Evolutionary conservation across 2,888 invertebrate species (phyloP).

Genomic region (Caenorhabditis zanzibari): DNA sequence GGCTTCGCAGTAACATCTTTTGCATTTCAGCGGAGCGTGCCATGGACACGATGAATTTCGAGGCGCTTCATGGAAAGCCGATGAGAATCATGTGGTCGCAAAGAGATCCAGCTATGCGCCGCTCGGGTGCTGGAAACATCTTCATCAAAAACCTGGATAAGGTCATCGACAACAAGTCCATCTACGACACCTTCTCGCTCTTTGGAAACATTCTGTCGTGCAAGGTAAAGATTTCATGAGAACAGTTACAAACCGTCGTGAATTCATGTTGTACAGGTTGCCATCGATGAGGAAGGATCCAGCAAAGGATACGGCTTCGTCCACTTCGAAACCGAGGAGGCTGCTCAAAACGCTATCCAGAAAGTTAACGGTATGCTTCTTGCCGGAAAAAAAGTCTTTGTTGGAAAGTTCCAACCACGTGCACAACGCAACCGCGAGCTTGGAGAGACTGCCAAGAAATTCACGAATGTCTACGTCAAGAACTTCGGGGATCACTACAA

Average conservation of each 20-base stretch:
- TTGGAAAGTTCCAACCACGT: constrained; percentile 98
- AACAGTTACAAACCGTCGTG: constrained; percentile 23
- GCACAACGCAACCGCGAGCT: constrained; percentile 98
- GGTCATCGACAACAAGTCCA: constrained; percentile 98
- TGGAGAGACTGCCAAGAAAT: constrained; percentile 92
- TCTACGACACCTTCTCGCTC: constrained; percentile 99
- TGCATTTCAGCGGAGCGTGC: constrained; percentile 93
- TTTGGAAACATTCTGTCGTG: constrained; percentile 99
- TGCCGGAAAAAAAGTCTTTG: constrained; percentile 97
- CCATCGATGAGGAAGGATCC: constrained; percentile 85
- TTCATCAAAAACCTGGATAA: constrained; percentile 99
- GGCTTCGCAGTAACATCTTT: background rate
- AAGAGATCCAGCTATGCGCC: constrained; percentile 91
- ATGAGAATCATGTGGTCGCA: constrained; percentile 99
- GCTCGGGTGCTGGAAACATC: constrained; percentile 99
- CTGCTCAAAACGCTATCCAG: constrained; percentile 92
- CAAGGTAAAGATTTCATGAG: constrained; percentile 87
- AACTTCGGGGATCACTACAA: constrained; percentile 96
- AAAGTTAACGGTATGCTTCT: constrained; percentile 99
- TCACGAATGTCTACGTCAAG: constrained; percentile 98
- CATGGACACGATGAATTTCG: constrained; percentile 99
- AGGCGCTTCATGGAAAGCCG: constrained; percentile 95
- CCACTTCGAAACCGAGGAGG: constrained; percentile 83
- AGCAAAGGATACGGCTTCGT: constrained; percentile 85
- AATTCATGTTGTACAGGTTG: constrained; percentile 78